Conservation (phyloP, 2,797 vertebrate genomes). For the Anableps anableps region DNA sequence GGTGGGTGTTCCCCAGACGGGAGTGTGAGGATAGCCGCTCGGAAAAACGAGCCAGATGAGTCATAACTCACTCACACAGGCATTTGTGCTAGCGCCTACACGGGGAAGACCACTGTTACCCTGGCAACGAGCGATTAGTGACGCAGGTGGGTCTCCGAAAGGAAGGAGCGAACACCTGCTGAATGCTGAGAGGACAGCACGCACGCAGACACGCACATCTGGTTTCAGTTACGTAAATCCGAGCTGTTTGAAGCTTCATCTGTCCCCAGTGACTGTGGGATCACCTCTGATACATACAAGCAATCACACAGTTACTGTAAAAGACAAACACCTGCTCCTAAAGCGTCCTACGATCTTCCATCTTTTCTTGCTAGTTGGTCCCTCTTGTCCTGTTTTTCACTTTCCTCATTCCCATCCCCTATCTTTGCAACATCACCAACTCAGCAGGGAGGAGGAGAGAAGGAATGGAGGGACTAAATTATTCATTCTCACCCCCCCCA, state of each 20-base stretch:
- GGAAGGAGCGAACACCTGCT: constrained; percentile 62
- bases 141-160: constrained; percentile 69
- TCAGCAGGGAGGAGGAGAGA: constrained; percentile 47
- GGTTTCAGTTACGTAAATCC: constrained; percentile 39
- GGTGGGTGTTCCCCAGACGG: constrained; percentile 73
- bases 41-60: constrained; percentile 62
- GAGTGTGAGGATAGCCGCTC: constrained; percentile 70
- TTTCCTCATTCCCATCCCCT: constrained; percentile 9
- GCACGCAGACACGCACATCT: constrained; percentile 29
- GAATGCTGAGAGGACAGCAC: constrained; percentile 53
- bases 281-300: background rate
- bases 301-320: background rate
- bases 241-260: constrained; percentile 19
- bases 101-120: constrained; percentile 75
- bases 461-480: constrained; percentile 62
- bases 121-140: constrained; percentile 70
- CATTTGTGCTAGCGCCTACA: constrained; percentile 14
- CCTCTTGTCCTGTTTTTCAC: background rate
- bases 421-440: constrained; percentile 55
- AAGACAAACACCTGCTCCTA: background rate
- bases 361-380: background rate
- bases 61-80: constrained; percentile 64
- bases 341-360: background rate
- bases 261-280: background rate
- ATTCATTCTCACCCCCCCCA: constrained; percentile 48